A percentile compares a stretch with the other conserved stretches of the same genome.
These are phyloP conservation scores for Phocides pigmalion DNA, from an alignment of 1,140 invertebrate genomes.

Conservation along the genomic window DNA sequence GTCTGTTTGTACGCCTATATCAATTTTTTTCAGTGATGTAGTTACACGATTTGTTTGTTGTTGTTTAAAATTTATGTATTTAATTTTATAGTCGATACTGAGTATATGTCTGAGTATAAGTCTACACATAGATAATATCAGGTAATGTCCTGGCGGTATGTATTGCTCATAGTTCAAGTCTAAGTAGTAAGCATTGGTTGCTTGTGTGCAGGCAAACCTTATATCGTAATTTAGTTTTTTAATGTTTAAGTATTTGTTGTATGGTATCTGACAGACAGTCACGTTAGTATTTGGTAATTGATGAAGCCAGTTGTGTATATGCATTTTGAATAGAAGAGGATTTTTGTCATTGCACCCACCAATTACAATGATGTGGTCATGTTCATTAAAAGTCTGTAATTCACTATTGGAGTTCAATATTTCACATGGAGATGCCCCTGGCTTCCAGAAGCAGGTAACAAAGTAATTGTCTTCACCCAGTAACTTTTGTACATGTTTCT, in stretches of 20 bases:
- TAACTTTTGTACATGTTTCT: background rate
- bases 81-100: background rate
- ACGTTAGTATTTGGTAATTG: background rate
- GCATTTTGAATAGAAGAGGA: background rate
- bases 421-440: background rate
- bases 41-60: background rate
- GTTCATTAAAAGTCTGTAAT: background rate
- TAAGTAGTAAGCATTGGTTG: background rate
- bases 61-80: background rate
- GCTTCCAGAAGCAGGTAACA: conserved; percentile 3
- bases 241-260: conserved; percentile 8
- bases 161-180: background rate
- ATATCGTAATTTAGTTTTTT: background rate
- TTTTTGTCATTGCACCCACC: conserved; percentile 6
- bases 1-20: conserved; percentile 19
- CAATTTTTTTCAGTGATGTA: background rate
- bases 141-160: background rate
- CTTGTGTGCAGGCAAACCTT: conserved; percentile 1
- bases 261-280: conserved; percentile 6
- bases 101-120: conserved; percentile 1
- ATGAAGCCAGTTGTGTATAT: background rate
- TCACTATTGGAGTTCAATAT: conserved; percentile 2
- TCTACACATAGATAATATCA: background rate
- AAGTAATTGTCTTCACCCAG: conserved; percentile 2
- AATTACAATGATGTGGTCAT: conserved; percentile 14